Evolutionary conservation across 2,113 vertebrate species (phyloP).

Genomic region (Pungitius pungitius): DNA sequence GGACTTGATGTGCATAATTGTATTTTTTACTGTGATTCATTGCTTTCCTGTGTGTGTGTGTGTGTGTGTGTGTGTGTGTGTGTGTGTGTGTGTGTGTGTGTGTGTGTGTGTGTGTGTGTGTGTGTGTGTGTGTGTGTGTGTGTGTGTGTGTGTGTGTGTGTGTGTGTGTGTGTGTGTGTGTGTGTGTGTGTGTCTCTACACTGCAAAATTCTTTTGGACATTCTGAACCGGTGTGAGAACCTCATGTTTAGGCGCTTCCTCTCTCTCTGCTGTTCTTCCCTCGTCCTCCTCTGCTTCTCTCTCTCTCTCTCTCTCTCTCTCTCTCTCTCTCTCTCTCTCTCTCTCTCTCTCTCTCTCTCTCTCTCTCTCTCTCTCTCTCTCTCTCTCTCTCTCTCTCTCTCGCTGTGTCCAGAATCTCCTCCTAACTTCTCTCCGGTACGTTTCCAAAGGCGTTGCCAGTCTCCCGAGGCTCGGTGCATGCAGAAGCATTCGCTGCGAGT

Average conservation of each 20-base stretch:
- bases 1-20: slow-evolving; percentile 33
- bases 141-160: slow-evolving; percentile 16
- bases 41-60: slow-evolving; percentile 30
- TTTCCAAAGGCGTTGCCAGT: slow-evolving; percentile 3
- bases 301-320: slow-evolving; percentile 8
- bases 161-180: background rate
- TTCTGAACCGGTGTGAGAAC: slow-evolving; percentile 61
- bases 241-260: slow-evolving; percentile 61
- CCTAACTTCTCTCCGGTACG: background rate
- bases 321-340: slow-evolving; percentile 19
- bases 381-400: background rate
- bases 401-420: background rate
- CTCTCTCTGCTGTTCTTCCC: slow-evolving; percentile 23
- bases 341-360: slow-evolving; percentile 24
- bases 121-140: slow-evolving; percentile 1
- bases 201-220: slow-evolving; percentile 56
- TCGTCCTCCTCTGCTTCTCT: background rate
- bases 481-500: slow-evolving; percentile 23
- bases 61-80: slow-evolving; percentile 3
- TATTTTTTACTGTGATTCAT: slow-evolving; percentile 51
- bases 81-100: slow-evolving; percentile 7
- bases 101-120: slow-evolving; percentile 8
- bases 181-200: slow-evolving; percentile 11
- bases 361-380: slow-evolving; percentile 24
- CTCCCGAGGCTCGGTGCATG: slow-evolving; percentile 1